A percentile compares a stretch with the other conserved stretches of the same genome.
phyloP scores from a whole-genome alignment of 1,140 invertebrate species.

The Calephelis nemesis region DNA sequence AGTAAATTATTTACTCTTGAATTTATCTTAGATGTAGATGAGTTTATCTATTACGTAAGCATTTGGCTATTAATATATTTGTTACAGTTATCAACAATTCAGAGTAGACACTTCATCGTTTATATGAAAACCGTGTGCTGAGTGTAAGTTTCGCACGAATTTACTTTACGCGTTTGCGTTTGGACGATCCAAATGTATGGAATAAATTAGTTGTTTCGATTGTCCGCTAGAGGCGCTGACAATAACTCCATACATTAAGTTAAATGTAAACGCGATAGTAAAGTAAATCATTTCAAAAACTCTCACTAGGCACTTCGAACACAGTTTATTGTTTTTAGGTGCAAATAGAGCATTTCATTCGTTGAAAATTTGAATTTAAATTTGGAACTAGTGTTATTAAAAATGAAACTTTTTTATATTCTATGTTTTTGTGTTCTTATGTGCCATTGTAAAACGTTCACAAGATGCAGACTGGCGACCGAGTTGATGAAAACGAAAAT shows the following conservation, averaged over 20 bases:
- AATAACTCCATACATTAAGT: too few relatives aligned
- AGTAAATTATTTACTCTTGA: constrained; percentile 13
- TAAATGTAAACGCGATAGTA: too few relatives aligned
- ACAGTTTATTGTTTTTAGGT: too few relatives aligned
- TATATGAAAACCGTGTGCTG: background rate
- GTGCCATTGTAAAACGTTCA: constrained; percentile 28
- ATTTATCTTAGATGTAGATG: background rate
- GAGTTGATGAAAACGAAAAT: constrained; percentile 29
- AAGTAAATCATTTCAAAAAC: too few relatives aligned
- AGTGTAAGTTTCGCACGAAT: too few relatives aligned
- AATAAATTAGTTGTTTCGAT: too few relatives aligned
- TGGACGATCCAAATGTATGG: too few relatives aligned
- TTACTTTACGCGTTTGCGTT: too few relatives aligned
- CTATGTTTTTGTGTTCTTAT: constrained; percentile 19
- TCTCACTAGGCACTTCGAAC: too few relatives aligned
- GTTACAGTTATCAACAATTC: background rate
- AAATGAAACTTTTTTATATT: constrained; percentile 9
- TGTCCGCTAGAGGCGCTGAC: too few relatives aligned
- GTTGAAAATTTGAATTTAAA: too few relatives aligned
- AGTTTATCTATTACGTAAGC: constrained; percentile 6
- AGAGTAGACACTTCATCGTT: background rate
- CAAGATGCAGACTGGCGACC: constrained; percentile 28
- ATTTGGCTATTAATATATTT: background rate
- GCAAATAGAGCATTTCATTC: too few relatives aligned
- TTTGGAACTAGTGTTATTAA: background rate